phyloP scores from a whole-genome alignment of 2,113 vertebrate genomes.

The Salvelinus fontinalis region DNA sequence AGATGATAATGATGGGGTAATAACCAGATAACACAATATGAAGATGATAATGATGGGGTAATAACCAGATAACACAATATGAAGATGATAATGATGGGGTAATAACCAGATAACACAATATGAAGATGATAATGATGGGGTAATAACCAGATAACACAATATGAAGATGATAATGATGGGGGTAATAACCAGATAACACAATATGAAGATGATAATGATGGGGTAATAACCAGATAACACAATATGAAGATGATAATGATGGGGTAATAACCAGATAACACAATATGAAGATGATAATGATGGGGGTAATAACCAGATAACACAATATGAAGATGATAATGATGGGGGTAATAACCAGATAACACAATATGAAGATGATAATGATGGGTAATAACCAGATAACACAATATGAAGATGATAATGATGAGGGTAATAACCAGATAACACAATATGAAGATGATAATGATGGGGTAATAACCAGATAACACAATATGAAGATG shows the following conservation, averaged over 20 bases:
- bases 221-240: no score
- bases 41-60: no score
- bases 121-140: slow-evolving; percentile 16
- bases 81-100: background rate
- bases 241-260: no score
- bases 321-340: no score
- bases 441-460: background rate
- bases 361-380: background rate
- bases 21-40: no score
- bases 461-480: background rate
- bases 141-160: background rate
- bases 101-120: background rate
- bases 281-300: slow-evolving; percentile 7
- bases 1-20: slow-evolving; percentile 12
- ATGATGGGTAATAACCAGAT: background rate
- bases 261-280: background rate
- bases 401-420: background rate
- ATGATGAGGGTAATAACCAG: slow-evolving; percentile 5
- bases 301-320: background rate
- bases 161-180: background rate
- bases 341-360: no score
- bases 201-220: no score
- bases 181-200: background rate
- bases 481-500: no score
- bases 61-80: no score